phyloP scores from a whole-genome alignment of 2,797 vertebrate genomes.

The Luscinia megarhynchos region DNA sequence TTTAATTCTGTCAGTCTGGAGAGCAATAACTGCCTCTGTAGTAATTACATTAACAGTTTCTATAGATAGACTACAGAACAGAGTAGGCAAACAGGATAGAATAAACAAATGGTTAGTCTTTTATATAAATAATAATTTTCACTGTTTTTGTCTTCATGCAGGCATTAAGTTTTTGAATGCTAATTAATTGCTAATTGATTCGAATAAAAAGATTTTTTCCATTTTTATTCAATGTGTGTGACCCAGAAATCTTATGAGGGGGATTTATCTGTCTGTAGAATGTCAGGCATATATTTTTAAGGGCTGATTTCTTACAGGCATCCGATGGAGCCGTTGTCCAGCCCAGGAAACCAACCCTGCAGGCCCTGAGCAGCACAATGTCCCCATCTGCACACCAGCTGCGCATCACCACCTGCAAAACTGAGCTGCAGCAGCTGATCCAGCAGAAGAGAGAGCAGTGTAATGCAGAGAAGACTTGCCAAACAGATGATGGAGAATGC shows the following conservation, averaged over 20 bases:
- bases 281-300: not conserved
- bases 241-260: not conserved
- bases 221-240: not conserved
- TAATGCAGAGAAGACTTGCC: conserved; percentile 90
- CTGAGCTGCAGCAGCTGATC: conserved; percentile 93
- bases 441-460: conserved; percentile 97
- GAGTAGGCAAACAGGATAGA: not conserved
- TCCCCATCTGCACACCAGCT: conserved; percentile 86
- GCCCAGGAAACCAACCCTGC: conserved; percentile 80
- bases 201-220: not conserved
- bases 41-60: not conserved
- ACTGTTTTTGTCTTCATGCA: not conserved
- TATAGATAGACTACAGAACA: not conserved
- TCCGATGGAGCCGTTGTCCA: conserved; percentile 80
- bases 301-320: conserved; percentile 72
- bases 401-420: conserved; percentile 92
- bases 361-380: conserved; percentile 78
- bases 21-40: not conserved
- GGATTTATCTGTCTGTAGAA: not conserved
- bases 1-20: not conserved
- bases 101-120: not conserved
- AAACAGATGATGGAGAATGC: conserved; percentile 98
- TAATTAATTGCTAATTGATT: not conserved
- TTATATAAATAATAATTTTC: not conserved
- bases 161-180: not conserved